Evolutionary conservation across 1,140 invertebrate species (phyloP), one percentile per base, ranked within the genome.

Genomic region (Apis florea): DNA sequence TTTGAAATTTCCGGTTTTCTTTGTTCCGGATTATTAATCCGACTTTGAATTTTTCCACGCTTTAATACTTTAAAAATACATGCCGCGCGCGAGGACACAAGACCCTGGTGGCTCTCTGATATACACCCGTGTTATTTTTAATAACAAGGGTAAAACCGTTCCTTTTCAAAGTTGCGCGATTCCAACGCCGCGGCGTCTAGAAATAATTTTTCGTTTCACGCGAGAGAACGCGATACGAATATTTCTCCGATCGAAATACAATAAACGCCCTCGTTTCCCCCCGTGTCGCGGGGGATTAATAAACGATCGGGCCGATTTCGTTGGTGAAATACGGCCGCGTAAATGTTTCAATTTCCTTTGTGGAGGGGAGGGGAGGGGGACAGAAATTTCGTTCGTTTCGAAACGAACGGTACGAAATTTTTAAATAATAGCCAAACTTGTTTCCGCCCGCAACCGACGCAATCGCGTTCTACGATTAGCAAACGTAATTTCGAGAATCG

Each of bases 1-100:
- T 4, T 21, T 21, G 26, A 40, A 71, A n/a, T 71, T 56, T 15
- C 58, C n/a, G n/a, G 4, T n/a, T 63, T 63, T 19, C 19, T 8
- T 56, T 59, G 1, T n/a, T 11, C 10, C 68, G 1, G 54, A 61
- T 70, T 70, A 53, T 5, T 6, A 61, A 5, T n/a, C n/a, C n/a
- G 15, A 24, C 21, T 63, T 21, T 19, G 58, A 72, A 72, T 53
- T 53, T 79, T 58, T 61, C n/a, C 5, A 3, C n/a, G 53, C 15
- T 51, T 64, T 40, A 61, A 71, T 79, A 71, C 67, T n/a, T 51
- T 63, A 56, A 79, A 79, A 79, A 79, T 72, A 79, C 68, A 79
- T 9, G 2, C 24, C 2, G 24, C 13, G 12, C 3, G 11, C 0
- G 9, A 0, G 49, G n/a, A 24, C 21, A 26, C 51, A 24, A 40